Evolutionary conservation across 2,888 invertebrate genomes (phyloP), one percentile per base, ranked within the genome.

Genomic region (Oxycera nigricornis): DNA sequence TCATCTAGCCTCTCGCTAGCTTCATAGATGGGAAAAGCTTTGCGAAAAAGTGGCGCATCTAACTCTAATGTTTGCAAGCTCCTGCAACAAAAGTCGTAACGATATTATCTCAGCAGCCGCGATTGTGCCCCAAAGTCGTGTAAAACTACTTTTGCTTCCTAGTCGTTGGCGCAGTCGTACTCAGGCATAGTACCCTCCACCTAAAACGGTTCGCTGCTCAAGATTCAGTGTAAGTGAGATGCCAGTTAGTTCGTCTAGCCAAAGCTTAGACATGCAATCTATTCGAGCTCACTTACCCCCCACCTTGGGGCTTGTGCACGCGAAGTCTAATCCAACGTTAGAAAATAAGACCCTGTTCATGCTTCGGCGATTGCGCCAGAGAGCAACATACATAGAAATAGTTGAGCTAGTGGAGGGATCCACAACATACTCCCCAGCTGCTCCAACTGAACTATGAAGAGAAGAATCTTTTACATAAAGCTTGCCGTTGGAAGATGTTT

Each of bases 241-340:
- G 9, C 52, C 31, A 61, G 31, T 61, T 17, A 17, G 31, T 24
- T 17, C 14, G 61, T 65, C 65, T 65, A 65, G 65, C 65, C 65
- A 41, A 65, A 65, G 65, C 65, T 65, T 39, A 65, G 65, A 41
- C 41, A 22, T 9, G 55, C 4, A 20, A 55, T 20, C 55, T 55
- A 55, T 3, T 46, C 22, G 20, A 4, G 3, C 11, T 2, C 20
- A 6, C 55, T 24, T 22, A 20, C 55, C 22, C 55, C 17, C 3
- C 55, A n/a, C 22, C 55, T 22, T 4, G 3, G 3, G 14, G 46
- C 46, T 46, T 17, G 3, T 6, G 2, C 55, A 55, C 20, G 20
- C 17, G 3, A 6, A 3, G 55, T 20, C 1, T 46, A 17, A 46
- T 55, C 39, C 22, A 26, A 62, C 62, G 17, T 35, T 65, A 68